Evolutionary conservation across 1,140 invertebrate genomes (phyloP), one percentile per base, ranked within the genome.

Genomic region (Drosophila willistoni): DNA sequence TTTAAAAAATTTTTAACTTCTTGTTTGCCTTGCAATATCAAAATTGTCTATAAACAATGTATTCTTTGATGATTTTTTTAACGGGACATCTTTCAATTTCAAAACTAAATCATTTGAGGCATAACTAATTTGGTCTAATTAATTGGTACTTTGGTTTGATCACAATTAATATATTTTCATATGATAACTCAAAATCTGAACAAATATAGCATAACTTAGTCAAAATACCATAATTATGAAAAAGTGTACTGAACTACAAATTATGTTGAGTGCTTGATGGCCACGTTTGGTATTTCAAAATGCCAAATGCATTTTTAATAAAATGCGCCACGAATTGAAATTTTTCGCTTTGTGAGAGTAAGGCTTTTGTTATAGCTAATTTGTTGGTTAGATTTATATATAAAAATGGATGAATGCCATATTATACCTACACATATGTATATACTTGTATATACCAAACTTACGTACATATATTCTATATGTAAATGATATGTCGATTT

Each of bases 221-320:
- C 17, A 3, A 51, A 9, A 12, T 51, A 9, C 17, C 44, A 51
- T 51, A 51, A 51, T 51, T 51, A 10, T 4, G 17, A 9, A 51
- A 22, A 12, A 51, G 19, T 19, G 44, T 51, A 10, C 9, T 51
- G 17, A 51, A 51, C 44, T 47, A 39, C 36, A 25, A 64, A 33
- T 44, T 44, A 62, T 68, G 44, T 65, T 77, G 68, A 77, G 73
- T 71, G 67, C 73, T 62, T 75, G 19, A 56, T 61, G 75, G 33
- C 47, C 60, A 64, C 57, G 71, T 55, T 79, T 51, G 44, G 71
- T 64, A 79, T 82, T 81, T 75, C n/a, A 69, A 68, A 72, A 86
- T 79, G 72, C 67, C 63, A 68, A 79, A 86, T 86, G 71, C 66
- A 83, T 82, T 86, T 86, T 87, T 87, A 69, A 86, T 82, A 77